A percentile compares a stretch with the other conserved stretches of the same genome.
phyloP scores from a whole-genome alignment of 2,888 invertebrate genomes.

The Saturnia pavonia region DNA sequence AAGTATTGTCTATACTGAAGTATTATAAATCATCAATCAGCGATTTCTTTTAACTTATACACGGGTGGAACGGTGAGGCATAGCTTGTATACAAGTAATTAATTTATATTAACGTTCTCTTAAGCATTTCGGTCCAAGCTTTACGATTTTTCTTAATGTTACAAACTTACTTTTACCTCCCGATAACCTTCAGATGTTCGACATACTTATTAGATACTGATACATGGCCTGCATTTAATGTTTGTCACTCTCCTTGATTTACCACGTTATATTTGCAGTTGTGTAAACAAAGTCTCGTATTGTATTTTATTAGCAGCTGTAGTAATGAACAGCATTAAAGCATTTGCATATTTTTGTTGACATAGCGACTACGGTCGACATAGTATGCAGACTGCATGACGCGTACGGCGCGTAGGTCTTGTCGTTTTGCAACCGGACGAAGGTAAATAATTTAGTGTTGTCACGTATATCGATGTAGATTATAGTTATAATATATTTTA shows the following conservation, averaged over 20 bases:
- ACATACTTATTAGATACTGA: neutral
- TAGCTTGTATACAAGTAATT: too few species aligned
- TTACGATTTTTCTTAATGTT: conserved; percentile 1
- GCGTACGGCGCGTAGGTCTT: conserved; percentile 51
- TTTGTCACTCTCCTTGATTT: neutral
- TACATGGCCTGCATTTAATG: neutral
- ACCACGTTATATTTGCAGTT: conserved; percentile 9
- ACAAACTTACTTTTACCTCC: conserved; percentile 9
- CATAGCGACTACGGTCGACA: conserved; percentile 49
- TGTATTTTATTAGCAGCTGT: conserved; percentile 13
- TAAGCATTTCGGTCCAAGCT: neutral
- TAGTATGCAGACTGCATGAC: conserved; percentile 71
- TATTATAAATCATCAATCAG: too few species aligned
- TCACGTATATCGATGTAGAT: conserved; percentile 20
- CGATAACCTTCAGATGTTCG: neutral
- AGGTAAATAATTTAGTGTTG: conserved; percentile 63
- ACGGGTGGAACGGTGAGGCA: too few species aligned
- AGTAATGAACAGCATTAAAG: conserved; percentile 11
- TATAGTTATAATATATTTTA: neutral
- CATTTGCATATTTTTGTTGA: conserved; percentile 46
- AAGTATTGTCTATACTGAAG: too few species aligned
- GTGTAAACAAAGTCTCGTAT: neutral
- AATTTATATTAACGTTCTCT: conserved; percentile 3
- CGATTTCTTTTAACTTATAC: too few species aligned
- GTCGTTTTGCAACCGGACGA: conserved; percentile 65